Conservation (phyloP, 2,888 invertebrate genomes). For the Lagria hirta region DNA sequence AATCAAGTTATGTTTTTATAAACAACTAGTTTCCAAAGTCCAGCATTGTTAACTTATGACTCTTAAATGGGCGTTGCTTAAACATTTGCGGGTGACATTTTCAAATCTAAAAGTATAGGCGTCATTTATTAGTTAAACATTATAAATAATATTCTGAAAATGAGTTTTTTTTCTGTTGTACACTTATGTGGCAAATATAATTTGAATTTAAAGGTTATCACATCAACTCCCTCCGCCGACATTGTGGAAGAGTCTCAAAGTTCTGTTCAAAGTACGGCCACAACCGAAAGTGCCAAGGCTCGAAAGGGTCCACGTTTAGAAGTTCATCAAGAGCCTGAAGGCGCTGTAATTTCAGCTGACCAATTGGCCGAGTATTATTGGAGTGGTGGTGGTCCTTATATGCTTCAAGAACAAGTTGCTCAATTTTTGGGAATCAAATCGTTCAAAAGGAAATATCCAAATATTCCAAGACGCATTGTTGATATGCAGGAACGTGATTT, state of each 20-base stretch:
- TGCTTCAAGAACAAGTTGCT: slow-evolving; percentile 95
- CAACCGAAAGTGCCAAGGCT: slow-evolving; percentile 62
- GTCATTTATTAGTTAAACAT: no score
- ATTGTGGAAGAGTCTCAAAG: slow-evolving; percentile 75
- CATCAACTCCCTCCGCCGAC: slow-evolving; percentile 36
- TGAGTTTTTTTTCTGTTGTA: no score
- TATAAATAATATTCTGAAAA: background rate
- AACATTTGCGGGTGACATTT: no score
- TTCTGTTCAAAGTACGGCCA: slow-evolving; percentile 74
- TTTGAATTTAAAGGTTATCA: no score
- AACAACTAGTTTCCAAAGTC: no score
- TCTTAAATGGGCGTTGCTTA: no score
- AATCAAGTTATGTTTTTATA: no score
- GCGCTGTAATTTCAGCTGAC: slow-evolving; percentile 66
- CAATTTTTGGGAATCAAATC: slow-evolving; percentile 94
- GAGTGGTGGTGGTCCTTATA: slow-evolving; percentile 79
- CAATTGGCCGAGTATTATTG: slow-evolving; percentile 93
- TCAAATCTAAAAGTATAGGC: no score
- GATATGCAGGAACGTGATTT: slow-evolving; percentile 91
- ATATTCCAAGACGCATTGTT: slow-evolving; percentile 67
- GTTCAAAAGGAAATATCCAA: slow-evolving; percentile 93
- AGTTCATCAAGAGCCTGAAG: slow-evolving; percentile 48
- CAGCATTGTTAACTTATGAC: no score
- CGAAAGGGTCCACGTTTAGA: slow-evolving; percentile 43
- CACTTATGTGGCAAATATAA: no score